These are phyloP conservation scores for Paracentrotus lividus DNA, from an alignment of 53 echinoderm and acorn worm genomes.

Conservation along the genomic window DNA sequence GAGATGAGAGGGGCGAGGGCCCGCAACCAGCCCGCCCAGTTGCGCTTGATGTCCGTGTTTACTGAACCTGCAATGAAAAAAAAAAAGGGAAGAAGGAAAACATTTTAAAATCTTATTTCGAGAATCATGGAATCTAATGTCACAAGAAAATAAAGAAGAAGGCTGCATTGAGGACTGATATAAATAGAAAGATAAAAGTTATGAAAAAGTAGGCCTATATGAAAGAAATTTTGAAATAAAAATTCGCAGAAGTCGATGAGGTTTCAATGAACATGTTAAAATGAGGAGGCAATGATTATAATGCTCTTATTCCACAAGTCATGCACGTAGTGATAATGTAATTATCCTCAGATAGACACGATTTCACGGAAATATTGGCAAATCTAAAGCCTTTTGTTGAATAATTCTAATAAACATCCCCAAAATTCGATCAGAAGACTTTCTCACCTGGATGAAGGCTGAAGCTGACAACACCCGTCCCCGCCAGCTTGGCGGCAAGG, in stretches of 20 bases:
- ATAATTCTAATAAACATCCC: not conserved
- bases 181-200: not conserved
- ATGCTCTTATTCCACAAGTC: not conserved
- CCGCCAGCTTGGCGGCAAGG: conserved; percentile 79
- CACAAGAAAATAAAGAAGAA: not conserved
- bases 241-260: no score
- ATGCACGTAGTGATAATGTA: not conserved
- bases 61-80: conserved; percentile 79
- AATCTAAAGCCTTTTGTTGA: not conserved
- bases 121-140: not conserved
- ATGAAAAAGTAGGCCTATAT: not conserved
- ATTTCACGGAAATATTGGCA: not conserved
- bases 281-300: not conserved
- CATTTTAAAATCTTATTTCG: not conserved
- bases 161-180: not conserved
- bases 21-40: conserved; percentile 89
- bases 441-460: conserved; percentile 90
- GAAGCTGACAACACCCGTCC: conserved; percentile 79
- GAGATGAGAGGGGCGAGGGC: conserved; percentile 85
- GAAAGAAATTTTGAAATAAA: not conserved
- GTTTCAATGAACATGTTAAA: not conserved
- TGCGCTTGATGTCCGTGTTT: conserved; percentile 93
- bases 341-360: not conserved
- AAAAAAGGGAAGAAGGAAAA: no score
- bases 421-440: not conserved